A percentile compares a stretch with the other conserved stretches of the same genome.
Conservation (phyloP, 2,888 invertebrate genomes). For the Muscina levida region DNA sequence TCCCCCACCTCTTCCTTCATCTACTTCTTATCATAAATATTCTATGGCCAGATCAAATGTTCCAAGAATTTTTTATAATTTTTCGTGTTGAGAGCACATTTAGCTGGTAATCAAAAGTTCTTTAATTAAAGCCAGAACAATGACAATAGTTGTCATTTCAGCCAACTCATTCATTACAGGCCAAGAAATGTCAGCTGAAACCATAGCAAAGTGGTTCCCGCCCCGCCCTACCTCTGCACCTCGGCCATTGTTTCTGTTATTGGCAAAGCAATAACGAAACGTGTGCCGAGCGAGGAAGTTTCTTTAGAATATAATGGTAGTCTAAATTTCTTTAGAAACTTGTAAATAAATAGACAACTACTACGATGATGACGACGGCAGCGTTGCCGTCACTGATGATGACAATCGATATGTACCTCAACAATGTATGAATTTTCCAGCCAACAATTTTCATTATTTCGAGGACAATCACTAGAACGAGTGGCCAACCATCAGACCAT, state of each 20-base stretch:
- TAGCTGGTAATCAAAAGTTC: slow-evolving; percentile 12
- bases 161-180: slow-evolving; percentile 22
- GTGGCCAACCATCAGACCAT: neutral
- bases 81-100: neutral
- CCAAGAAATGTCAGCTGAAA: neutral
- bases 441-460: slow-evolving; percentile 18
- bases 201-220: neutral
- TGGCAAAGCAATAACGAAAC: neutral
- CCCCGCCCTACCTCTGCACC: neutral
- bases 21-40: too few relatives aligned
- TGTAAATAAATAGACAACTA: slow-evolving; percentile 20
- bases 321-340: slow-evolving; percentile 1
- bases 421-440: slow-evolving; percentile 28
- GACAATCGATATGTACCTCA: slow-evolving; percentile 32
- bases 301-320: slow-evolving; percentile 24
- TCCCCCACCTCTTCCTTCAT: too few relatives aligned
- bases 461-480: neutral
- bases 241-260: neutral
- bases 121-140: slow-evolving; percentile 33
- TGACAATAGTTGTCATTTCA: slow-evolving; percentile 30
- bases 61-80: neutral
- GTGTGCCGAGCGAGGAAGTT: neutral
- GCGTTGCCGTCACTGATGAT: slow-evolving; percentile 6
- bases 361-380: neutral
- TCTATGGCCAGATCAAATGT: too few relatives aligned